Conservation (phyloP, 1,140 invertebrate species). For the Matsumurasca onukii region DNA sequence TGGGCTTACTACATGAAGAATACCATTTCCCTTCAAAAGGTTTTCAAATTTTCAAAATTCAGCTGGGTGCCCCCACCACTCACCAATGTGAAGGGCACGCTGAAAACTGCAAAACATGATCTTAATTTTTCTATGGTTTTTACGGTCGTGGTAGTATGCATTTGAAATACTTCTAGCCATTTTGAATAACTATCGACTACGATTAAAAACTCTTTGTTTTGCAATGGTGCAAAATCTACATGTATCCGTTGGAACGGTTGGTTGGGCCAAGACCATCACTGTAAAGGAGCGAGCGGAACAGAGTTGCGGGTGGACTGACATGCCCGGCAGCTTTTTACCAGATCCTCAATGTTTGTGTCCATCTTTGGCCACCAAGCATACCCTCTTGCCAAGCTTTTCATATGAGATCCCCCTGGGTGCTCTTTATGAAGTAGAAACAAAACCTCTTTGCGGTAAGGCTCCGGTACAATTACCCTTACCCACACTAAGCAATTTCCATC, state of each 20-base stretch:
- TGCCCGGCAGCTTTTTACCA: constrained; percentile 24
- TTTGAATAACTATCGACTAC: constrained; percentile 46
- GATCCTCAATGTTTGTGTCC: constrained; percentile 44
- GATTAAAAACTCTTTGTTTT: constrained; percentile 30
- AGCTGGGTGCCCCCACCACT: constrained; percentile 42
- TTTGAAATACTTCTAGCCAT: constrained; percentile 46
- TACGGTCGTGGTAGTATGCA: neutral
- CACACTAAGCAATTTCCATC: constrained; percentile 27
- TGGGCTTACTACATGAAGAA: constrained; percentile 34
- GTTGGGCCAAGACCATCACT: neutral
- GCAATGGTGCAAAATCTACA: constrained; percentile 12
- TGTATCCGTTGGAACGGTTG: neutral
- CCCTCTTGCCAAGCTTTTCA: constrained; percentile 48
- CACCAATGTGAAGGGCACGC: constrained; percentile 38
- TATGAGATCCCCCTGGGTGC: constrained; percentile 45
- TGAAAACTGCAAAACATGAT: constrained; percentile 37
- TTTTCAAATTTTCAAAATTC: constrained; percentile 38
- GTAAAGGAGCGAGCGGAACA: neutral
- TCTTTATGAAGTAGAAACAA: constrained; percentile 46
- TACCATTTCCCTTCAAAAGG: constrained; percentile 38
- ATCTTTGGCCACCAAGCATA: constrained; percentile 48
- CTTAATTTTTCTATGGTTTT: constrained; percentile 25
- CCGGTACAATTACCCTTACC: constrained; percentile 44
- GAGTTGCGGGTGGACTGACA: constrained; percentile 30
- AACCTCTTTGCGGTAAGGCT: constrained; percentile 32